Base-by-base conservation (phyloP, 2,888 invertebrate genomes). In the Emmelina monodactyla region DNA sequence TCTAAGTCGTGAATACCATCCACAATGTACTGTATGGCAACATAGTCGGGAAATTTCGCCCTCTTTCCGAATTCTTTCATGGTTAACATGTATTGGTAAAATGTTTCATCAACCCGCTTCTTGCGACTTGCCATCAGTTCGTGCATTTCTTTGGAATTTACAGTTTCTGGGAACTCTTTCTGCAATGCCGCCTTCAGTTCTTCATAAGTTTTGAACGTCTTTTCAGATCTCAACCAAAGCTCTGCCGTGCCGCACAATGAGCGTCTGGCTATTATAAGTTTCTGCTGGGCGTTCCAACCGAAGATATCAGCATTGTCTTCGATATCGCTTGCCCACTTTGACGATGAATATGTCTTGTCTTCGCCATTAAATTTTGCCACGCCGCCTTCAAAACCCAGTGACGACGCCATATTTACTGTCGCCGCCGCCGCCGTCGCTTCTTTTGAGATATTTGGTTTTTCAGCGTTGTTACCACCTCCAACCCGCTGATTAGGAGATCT, bases 281-380 rank as follows among this genome's bases (percentile, higher is more conserved):
- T 39, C 22, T 49, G 49, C 6, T 31, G 38, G n/a, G 37, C 25
- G 1, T 35, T 41, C 42, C 42, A 47, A 0, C 30, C 14, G 31
- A 47, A 49, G 6, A 50, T 43, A n/a, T 50, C 47, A 0, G 41
- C 41, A 22, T 49, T 47, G 7, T 51, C 47, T 1, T 47, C 51
- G 0, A 46, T 22, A 14, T 47, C 46, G 12, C 44, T 39, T 1
- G 35, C 22, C 45, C 50, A 50, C 12, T 37, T 37, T 3, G 32
- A 6, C 3, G 14, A 14, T 1, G 38, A 15, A 16, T 38, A 34
- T 2, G 15, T 29, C 3, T 13, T 15, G n/a, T 38, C 38, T 3
- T 32, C 13, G 1, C 38, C 38, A n/a, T n/a, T n/a, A n/a, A n/a
- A n/a, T n/a, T n/a, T n/a, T n/a, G n/a, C n/a, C n/a, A n/a, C n/a